Base-by-base conservation (phyloP, 1,140 invertebrate species). In the Drosophila setifemur region DNA sequence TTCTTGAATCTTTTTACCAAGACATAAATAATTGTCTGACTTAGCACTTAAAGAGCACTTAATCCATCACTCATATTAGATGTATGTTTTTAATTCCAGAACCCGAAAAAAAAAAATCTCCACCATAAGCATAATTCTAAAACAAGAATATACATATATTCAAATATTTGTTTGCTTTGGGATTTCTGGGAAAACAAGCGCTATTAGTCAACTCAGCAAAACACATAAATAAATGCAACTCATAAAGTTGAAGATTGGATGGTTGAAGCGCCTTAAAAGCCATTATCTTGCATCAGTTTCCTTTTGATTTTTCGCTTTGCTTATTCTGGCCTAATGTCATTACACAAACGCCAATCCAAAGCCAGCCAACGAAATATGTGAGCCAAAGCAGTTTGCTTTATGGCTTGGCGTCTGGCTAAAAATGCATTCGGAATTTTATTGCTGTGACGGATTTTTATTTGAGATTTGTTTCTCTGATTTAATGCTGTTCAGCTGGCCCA, bases 341-440 rank as follows among this genome's bases (percentile, higher is more conserved):
- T 63, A 48, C 37, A 60, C 67, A 63, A 52, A 71, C 21, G 21
- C 33, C 35, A 63, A 23, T 35, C 39, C 53, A 45, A 47, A 64
- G 43, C 29, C 12, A 63, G 18, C 11, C n/a, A 21, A 8, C 18
- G 8, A 29, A 61, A 67, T 70, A 77, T 69, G 39, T 73, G 49
- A 72, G 43, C 42, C 72, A 63, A 61, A 55, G 55, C 68, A 58
- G 73, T 83, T 83, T 77, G 57, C 31, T 68, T 66, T 60, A 64
- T 74, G 25, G 57, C 11, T 11, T 33, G 25, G 21, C 37, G 53
- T 68, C 52, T 45, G 70, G 28, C 49, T 57, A 2, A 3, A 69
- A 74, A 81, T 75, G 72, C 71, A 75, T 81, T 74, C 61, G 52
- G 26, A 52, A 54, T 79, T 75, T 77, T 78, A 77, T 76, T 53